Percentiles rank a stretch among this genome's conserved stretches.
phyloP scores from a whole-genome alignment of 2,797 vertebrate genomes.

The Aulostomus chinensis region DNA sequence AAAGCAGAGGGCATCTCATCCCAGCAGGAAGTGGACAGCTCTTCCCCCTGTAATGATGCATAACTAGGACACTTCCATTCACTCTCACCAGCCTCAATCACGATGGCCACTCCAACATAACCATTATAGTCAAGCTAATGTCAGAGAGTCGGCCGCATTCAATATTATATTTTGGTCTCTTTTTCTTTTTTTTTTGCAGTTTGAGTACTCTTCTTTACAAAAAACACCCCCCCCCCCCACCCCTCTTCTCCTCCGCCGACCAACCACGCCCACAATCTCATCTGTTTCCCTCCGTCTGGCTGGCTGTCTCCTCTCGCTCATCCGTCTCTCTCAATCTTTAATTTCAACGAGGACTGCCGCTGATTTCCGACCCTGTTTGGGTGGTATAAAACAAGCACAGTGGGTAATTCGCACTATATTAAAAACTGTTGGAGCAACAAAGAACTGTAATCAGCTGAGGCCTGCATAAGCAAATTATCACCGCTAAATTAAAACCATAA shows the following conservation, averaged over 20 bases:
- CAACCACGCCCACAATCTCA: constrained; percentile 46
- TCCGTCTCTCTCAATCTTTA: constrained; percentile 72
- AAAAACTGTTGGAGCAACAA: constrained; percentile 94
- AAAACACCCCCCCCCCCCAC: constrained; percentile 58
- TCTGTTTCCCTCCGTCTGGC: constrained; percentile 36
- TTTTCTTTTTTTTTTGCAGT: constrained; percentile 30
- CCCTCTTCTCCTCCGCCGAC: too few relatives aligned
- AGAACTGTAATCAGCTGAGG: constrained; percentile 92
- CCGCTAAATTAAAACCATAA: constrained; percentile 95
- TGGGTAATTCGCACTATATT: constrained; percentile 97
- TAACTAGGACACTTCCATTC: constrained; percentile 76
- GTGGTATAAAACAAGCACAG: constrained; percentile 94
- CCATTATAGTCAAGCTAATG: constrained; percentile 74
- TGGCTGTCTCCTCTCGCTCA: too few relatives aligned
- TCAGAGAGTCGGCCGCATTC: constrained; percentile 70
- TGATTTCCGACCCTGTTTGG: constrained; percentile 89
- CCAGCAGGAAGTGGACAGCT: constrained; percentile 79
- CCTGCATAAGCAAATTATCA: constrained; percentile 95
- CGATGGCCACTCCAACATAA: constrained; percentile 58
- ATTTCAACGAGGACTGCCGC: constrained; percentile 84
- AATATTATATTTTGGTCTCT: constrained; percentile 71
- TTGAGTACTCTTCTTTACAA: constrained; percentile 82
- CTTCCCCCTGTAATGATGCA: constrained; percentile 77
- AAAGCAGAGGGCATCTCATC: constrained; percentile 80
- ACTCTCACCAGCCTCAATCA: constrained; percentile 59